phyloP scores from a whole-genome alignment of 1,140 invertebrate species.

The Metopolophium dirhodum region DNA sequence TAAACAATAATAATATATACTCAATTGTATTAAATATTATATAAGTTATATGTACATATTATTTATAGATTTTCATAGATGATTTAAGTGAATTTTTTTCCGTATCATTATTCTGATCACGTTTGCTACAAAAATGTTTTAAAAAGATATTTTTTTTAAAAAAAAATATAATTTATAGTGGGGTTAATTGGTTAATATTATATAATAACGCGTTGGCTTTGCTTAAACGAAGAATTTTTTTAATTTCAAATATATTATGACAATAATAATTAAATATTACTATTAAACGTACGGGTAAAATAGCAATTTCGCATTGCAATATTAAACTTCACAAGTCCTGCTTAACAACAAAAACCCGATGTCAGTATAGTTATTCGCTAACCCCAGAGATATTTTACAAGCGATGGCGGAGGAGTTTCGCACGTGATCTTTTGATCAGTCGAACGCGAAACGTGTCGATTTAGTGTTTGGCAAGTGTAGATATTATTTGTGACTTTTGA shows the following conservation, averaged over 20 bases:
- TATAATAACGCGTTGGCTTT: not conserved
- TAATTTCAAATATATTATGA: not conserved
- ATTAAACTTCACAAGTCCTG: not conserved
- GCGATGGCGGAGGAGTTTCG: not conserved
- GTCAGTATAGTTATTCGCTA: not conserved
- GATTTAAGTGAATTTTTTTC: not conserved
- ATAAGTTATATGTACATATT: not conserved
- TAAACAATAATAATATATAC: no score
- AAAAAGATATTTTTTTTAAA: no score
- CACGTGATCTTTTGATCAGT: not conserved
- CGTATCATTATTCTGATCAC: not conserved
- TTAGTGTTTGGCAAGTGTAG: not conserved
- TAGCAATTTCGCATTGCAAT: not conserved
- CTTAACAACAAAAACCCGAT: not conserved
- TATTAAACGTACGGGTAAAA: not conserved
- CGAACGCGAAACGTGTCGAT: not conserved
- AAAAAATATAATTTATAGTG: not conserved
- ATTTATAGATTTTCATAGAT: not conserved
- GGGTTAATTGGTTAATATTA: not conserved
- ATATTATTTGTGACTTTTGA: not conserved
- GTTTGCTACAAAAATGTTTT: not conserved
- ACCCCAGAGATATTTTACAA: not conserved
- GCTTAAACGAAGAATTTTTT: no score
- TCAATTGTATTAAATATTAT: not conserved
- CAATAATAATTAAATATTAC: not conserved